These are phyloP conservation scores for Acleris literana DNA, from an alignment of 2,888 invertebrate species.

Conservation along the genomic window DNA sequence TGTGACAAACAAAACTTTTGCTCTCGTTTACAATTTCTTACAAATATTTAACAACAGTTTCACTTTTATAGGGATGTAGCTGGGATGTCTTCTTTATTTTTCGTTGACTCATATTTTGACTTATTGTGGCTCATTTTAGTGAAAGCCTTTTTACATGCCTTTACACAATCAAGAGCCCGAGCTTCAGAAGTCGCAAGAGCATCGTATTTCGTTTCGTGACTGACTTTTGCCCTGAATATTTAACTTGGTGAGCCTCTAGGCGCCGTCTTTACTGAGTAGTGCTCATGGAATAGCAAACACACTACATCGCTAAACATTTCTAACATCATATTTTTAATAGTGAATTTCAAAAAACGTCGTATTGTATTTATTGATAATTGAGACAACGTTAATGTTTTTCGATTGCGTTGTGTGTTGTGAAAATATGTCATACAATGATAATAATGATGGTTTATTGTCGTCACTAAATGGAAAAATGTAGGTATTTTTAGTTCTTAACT, in stretches of 20 bases:
- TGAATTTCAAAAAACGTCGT: too few relatives aligned
- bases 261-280: conserved; percentile 55
- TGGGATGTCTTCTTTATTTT: neutral
- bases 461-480: too few relatives aligned
- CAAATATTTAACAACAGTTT: conserved; percentile 42
- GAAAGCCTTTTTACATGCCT: conserved; percentile 11
- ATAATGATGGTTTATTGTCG: too few relatives aligned
- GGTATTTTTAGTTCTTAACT: too few relatives aligned
- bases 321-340: neutral
- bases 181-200: conserved; percentile 53
- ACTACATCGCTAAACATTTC: conserved; percentile 39
- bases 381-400: too few relatives aligned
- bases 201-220: conserved; percentile 63
- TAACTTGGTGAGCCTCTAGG: conserved; percentile 64
- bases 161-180: conserved; percentile 24
- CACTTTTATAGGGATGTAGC: conserved; percentile 45
- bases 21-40: conserved; percentile 57
- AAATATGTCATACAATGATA: too few relatives aligned
- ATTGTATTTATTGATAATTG: too few relatives aligned
- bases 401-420: too few relatives aligned
- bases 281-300: conserved; percentile 54
- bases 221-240: conserved; percentile 81
- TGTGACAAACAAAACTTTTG: conserved; percentile 59
- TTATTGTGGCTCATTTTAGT: neutral
- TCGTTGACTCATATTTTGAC: conserved; percentile 21